phyloP scores from a whole-genome alignment of 92 coral and sea anemone genomes.

The Phenganax stokvisi region DNA sequence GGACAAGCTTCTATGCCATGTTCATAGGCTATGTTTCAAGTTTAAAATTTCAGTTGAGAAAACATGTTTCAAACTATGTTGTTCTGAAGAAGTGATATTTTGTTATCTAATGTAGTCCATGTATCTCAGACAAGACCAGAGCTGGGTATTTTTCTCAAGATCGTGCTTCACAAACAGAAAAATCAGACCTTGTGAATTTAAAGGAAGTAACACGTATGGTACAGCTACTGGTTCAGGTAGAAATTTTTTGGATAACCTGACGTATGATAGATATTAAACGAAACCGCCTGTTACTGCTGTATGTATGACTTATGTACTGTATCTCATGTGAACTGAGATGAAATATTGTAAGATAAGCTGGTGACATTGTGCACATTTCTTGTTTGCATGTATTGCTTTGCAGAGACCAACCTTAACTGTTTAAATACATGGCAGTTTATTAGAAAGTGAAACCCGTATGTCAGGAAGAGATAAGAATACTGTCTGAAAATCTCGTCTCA shows the following conservation, averaged over 20 bases:
- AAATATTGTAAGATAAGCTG: too few species aligned
- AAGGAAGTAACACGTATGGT: slow-evolving; percentile 72
- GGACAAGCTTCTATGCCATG: too few species aligned
- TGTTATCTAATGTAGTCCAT: slow-evolving; percentile 55
- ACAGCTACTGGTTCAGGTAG: slow-evolving; percentile 69
- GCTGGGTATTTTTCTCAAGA: slow-evolving; percentile 93
- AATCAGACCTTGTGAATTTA: slow-evolving; percentile 64
- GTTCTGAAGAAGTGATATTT: not conserved
- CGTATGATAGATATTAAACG: not conserved
- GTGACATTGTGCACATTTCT: too few species aligned
- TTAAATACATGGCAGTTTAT: too few species aligned
- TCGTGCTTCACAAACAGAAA: slow-evolving; percentile 74
- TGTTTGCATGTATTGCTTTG: too few species aligned
- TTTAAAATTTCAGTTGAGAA: not conserved
- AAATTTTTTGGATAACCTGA: not conserved
- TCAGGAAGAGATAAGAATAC: too few species aligned
- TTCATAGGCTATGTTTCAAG: too few species aligned
- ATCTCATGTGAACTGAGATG: too few species aligned
- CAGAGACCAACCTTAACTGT: too few species aligned
- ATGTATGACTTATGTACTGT: not conserved
- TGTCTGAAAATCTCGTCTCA: too few species aligned
- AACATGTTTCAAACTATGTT: not conserved
- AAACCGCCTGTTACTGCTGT: not conserved
- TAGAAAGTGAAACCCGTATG: too few species aligned
- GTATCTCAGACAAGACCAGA: slow-evolving; percentile 75